Base-by-base conservation (phyloP, 2,888 invertebrate genomes). In the Muschampia plurimacula region DNA sequence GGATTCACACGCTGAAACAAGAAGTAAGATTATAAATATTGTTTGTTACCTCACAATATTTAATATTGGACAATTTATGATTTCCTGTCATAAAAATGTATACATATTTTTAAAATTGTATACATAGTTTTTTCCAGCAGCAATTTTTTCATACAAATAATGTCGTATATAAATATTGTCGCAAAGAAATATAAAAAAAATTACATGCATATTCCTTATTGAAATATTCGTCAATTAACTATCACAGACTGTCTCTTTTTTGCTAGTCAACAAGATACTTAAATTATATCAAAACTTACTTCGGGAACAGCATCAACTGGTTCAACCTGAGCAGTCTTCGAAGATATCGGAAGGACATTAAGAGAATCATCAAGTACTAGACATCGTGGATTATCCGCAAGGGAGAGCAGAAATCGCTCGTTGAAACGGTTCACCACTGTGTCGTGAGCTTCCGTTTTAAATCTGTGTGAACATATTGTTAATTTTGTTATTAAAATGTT, bases 301-400 rank as follows among this genome's bases (percentile, higher is more conserved):
- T 92, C 91, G 46, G 88, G 86, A 1, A 81, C 74, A 15, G 81
- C 80, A 82, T 96, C 95, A 1, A 97, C 95, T 0, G 98, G 96
- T 77, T 96, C 96, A 62, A 99, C 96, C 83, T 97, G 97, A 10
- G 98, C 96, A 57, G 97, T 97, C 83, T 97, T 97, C 0, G 98
- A 98, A 0, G 99, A 98, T 77, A 99, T 95, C 0, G 99, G 99
- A 60, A 99, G 92, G 2, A 99, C 97, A 49, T 97, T 97, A 13
- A 99, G 95, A 67, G 98, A 96, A 87, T 99, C 99, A 89, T 99
- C 99, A 28, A 99, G 96, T n/a, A 99, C 97, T 75, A 99, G 92
- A 84, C 98, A 99, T 28, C 97, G 96, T 73, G 96, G 95, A 87
- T 99, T 98, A 13, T 98, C 97, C 1, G 98, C 96, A 76, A 99